Evolutionary conservation across 2,888 invertebrate species (phyloP).

Genomic region (Phyllotreta cruciferae): DNA sequence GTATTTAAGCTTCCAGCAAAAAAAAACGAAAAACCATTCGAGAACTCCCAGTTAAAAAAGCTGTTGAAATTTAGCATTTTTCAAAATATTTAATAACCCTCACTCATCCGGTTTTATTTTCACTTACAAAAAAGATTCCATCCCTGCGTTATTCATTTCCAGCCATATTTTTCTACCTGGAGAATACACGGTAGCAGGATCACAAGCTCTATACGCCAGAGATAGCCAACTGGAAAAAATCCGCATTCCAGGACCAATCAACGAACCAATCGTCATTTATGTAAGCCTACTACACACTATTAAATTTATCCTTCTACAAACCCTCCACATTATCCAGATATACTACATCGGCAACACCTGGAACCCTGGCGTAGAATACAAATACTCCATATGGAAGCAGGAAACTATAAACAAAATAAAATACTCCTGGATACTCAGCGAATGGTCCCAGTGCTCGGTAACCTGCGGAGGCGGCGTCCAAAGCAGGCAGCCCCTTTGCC

Average conservation of each 20-base stretch:
- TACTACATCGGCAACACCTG: conserved; percentile 75
- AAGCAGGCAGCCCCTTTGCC: conserved; percentile 63
- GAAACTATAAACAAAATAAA: conserved; percentile 66
- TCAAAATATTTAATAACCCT: neutral
- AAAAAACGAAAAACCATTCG: no score
- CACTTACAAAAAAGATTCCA: no score
- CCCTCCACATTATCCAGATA: conserved; percentile 63
- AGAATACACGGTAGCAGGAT: conserved; percentile 82
- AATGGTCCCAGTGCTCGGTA: conserved; percentile 81
- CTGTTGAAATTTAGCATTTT: no score
- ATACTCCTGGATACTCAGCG: conserved; percentile 78
- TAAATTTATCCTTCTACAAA: conserved; percentile 9
- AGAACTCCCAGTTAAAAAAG: no score
- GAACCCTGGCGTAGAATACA: conserved; percentile 84
- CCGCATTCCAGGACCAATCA: conserved; percentile 80
- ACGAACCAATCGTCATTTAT: conserved; percentile 81
- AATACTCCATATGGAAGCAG: conserved; percentile 78
- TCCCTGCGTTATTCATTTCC: conserved; percentile 37
- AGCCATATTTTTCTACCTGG: conserved; percentile 76
- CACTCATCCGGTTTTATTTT: neutral
- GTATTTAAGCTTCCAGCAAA: neutral
- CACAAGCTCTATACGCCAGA: conserved; percentile 80
- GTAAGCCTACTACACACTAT: conserved; percentile 65
- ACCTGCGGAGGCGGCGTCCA: conserved; percentile 81
- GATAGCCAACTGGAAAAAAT: conserved; percentile 82